Conservation (phyloP, 2,113 vertebrate species). For the Tauraco erythrolophus region DNA sequence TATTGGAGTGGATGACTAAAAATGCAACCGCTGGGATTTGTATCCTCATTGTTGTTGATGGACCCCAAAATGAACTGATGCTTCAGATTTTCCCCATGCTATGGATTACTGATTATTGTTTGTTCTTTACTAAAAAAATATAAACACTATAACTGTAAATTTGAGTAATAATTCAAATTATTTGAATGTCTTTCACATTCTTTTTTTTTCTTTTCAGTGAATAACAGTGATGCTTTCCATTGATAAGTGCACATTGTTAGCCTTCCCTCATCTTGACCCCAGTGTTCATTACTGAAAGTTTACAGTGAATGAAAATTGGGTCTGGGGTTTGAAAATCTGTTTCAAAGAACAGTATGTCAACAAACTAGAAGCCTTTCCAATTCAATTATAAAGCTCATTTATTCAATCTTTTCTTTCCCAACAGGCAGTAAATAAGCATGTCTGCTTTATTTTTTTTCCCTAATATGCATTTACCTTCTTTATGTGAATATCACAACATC, state of each 20-base stretch:
- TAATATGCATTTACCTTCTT: not conserved
- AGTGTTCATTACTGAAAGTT: not conserved
- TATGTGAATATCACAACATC: not conserved
- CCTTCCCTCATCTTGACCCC: not conserved
- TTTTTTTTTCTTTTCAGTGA: not conserved
- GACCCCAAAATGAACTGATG: not conserved
- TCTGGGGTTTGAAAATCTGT: not conserved
- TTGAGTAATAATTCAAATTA: not conserved
- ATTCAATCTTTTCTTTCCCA: not conserved
- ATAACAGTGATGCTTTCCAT: not conserved
- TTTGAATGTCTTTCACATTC: not conserved
- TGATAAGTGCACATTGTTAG: not conserved
- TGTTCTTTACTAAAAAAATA: not conserved
- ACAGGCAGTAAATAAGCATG: not conserved
- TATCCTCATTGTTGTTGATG: not conserved
- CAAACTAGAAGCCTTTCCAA: not conserved
- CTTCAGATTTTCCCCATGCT: not conserved
- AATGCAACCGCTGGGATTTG: not conserved
- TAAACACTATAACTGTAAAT: not conserved
- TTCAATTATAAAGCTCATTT: conserved; percentile 10
- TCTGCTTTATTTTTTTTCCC: not conserved
- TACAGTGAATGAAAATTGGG: not conserved
- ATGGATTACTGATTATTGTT: not conserved
- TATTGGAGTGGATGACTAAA: not conserved
- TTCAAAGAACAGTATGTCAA: not conserved